Evolutionary conservation across 2,888 invertebrate genomes (phyloP).

Genomic region (Malthinus seriepunctatus): DNA sequence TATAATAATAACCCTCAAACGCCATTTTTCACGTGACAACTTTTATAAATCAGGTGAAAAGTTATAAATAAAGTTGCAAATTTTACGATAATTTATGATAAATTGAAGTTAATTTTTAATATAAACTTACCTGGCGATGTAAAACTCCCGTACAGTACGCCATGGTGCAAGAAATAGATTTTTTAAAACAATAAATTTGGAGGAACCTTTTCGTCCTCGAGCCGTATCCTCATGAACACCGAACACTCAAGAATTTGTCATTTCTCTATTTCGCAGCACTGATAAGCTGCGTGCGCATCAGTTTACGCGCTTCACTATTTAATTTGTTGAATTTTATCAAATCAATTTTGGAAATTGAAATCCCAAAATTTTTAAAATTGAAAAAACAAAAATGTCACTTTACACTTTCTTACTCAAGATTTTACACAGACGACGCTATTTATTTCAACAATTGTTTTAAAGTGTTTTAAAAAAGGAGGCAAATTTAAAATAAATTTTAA

Average conservation of each 20-base stretch:
- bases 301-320: too few relatives aligned
- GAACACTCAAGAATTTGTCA: background rate
- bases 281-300: too few relatives aligned
- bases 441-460: too few relatives aligned
- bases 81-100: background rate
- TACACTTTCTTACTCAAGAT: too few relatives aligned
- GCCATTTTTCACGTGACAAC: conserved; percentile 21
- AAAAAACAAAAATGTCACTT: too few relatives aligned
- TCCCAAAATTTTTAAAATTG: too few relatives aligned
- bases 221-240: background rate
- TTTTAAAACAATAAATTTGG: conserved; percentile 14
- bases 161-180: conserved; percentile 58
- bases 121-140: conserved; percentile 69
- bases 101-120: background rate
- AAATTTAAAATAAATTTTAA: too few relatives aligned
- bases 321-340: too few relatives aligned
- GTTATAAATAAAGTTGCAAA: conserved; percentile 2
- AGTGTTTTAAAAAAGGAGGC: too few relatives aligned
- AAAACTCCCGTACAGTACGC: conserved; percentile 78
- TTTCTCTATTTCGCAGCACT: background rate
- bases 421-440: too few relatives aligned
- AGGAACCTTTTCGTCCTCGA: conserved; percentile 10
- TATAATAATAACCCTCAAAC: conserved; percentile 11
- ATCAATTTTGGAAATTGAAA: too few relatives aligned
- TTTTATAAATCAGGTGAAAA: background rate